Evolutionary conservation across 2,888 invertebrate species (phyloP).

Genomic region (Pegoplata infirma): DNA sequence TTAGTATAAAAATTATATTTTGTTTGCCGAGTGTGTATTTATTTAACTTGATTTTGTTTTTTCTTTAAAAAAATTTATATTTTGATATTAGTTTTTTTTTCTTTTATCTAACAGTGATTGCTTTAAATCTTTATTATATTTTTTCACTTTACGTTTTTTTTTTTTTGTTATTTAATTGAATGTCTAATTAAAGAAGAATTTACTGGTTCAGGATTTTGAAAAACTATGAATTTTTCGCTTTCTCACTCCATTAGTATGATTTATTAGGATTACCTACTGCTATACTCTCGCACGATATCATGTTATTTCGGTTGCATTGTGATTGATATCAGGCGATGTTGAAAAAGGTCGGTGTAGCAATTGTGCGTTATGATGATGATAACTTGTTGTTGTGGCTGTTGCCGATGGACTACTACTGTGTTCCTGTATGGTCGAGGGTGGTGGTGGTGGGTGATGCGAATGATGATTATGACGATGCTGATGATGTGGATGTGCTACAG

Average conservation of each 20-base stretch:
- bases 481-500: conserved; percentile 67
- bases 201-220: conserved; percentile 18
- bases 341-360: conserved; percentile 77
- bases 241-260: conserved; percentile 10
- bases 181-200: conserved; percentile 42
- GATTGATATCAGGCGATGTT: conserved; percentile 75
- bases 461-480: conserved; percentile 70
- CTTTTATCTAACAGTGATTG: conserved; percentile 50
- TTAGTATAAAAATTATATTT: conserved; percentile 18
- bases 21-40: conserved; percentile 49
- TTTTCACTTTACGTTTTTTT: background rate
- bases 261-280: no score
- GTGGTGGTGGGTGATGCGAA: conserved; percentile 66
- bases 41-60: conserved; percentile 12
- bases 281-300: conserved; percentile 69
- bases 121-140: conserved; percentile 43
- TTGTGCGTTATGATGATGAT: conserved; percentile 63
- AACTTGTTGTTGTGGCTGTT: conserved; percentile 53
- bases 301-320: conserved; percentile 74
- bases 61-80: conserved; percentile 10
- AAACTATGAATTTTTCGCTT: background rate
- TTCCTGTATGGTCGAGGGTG: conserved; percentile 67
- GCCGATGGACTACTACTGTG: conserved; percentile 60
- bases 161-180: conserved; percentile 32
- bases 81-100: conserved; percentile 24